These are phyloP conservation scores for Gonioctena quinquepunctata DNA, from an alignment of 1,140 invertebrate species.

Conservation along the genomic window DNA sequence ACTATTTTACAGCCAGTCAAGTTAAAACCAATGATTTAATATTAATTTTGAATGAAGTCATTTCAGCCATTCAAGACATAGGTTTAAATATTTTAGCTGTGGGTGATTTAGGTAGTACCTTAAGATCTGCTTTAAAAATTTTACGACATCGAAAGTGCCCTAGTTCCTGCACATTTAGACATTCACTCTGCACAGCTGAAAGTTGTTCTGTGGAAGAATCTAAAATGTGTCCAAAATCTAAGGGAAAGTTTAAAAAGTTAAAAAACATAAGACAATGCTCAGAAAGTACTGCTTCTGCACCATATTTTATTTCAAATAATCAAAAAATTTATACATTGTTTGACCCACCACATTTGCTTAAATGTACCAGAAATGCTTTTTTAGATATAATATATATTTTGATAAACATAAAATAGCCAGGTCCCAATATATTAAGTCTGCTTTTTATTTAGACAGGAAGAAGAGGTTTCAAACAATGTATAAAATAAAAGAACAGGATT, in stretches of 20 bases:
- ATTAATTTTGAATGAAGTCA: slow-evolving; percentile 21
- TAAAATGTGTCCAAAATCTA: no score
- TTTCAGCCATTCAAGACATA: slow-evolving; percentile 8
- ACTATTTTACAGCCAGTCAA: slow-evolving; percentile 21
- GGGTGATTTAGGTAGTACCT: slow-evolving; percentile 27
- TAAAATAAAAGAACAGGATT: slow-evolving; percentile 14
- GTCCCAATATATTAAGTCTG: slow-evolving; percentile 3
- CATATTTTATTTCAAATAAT: slow-evolving; percentile 7
- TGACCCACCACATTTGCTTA: slow-evolving; percentile 15
- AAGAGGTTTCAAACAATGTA: slow-evolving; percentile 6
- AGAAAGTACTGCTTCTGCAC: not conserved
- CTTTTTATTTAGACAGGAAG: slow-evolving; percentile 11
- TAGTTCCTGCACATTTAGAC: not conserved
- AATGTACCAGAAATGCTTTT: slow-evolving; percentile 15
- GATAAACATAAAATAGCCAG: slow-evolving; percentile 4
- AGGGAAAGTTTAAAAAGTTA: not conserved
- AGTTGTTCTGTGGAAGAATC: not conserved
- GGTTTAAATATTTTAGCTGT: slow-evolving; percentile 22
- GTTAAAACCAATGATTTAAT: slow-evolving; percentile 15
- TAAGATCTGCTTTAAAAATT: slow-evolving; percentile 16
- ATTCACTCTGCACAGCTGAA: not conserved
- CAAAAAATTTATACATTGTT: slow-evolving; percentile 17
- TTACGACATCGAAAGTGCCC: not conserved
- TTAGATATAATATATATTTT: slow-evolving; percentile 17
- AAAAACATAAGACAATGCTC: not conserved